Percentiles rank a stretch among this genome's conserved stretches.
phyloP scores from a whole-genome alignment of 2,888 invertebrate species.

The Spilosoma lubricipeda region DNA sequence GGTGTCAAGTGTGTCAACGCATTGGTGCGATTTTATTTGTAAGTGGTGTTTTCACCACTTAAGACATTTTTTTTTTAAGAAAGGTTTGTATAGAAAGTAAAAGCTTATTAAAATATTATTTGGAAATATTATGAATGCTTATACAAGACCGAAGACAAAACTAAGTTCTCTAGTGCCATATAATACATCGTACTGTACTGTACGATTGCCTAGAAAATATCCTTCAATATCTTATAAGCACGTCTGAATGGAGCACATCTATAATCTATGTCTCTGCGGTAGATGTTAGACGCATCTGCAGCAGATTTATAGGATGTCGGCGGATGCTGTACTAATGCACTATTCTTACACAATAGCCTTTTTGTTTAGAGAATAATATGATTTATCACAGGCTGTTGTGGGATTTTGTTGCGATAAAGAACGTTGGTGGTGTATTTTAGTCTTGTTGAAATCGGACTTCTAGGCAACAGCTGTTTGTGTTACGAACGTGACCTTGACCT shows the following conservation, averaged over 20 bases:
- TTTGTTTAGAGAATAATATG: constrained; percentile 45
- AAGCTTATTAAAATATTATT: too few species aligned
- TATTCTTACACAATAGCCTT: constrained; percentile 45
- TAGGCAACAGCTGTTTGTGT: background rate
- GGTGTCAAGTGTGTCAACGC: too few species aligned
- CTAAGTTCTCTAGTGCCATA: too few species aligned
- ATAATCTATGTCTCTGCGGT: constrained; percentile 27
- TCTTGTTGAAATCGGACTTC: background rate
- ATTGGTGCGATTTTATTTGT: too few species aligned
- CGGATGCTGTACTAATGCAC: constrained; percentile 52
- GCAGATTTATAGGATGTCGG: constrained; percentile 54
- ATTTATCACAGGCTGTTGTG: constrained; percentile 32
- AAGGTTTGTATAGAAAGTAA: too few species aligned
- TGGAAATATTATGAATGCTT: too few species aligned
- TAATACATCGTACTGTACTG: background rate
- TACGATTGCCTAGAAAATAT: background rate
- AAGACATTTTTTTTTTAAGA: too few species aligned
- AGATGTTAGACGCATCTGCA: constrained; percentile 53
- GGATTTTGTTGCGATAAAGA: constrained; percentile 15
- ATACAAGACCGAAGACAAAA: too few species aligned
- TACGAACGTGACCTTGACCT: background rate
- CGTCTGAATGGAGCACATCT: constrained; percentile 14
- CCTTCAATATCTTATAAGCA: background rate
- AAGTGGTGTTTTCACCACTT: too few species aligned
- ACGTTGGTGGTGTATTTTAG: background rate